Evolutionary conservation across 2,797 vertebrate genomes (phyloP), one percentile per base, ranked within the genome.

Genomic region (Pteropus rufus): DNA sequence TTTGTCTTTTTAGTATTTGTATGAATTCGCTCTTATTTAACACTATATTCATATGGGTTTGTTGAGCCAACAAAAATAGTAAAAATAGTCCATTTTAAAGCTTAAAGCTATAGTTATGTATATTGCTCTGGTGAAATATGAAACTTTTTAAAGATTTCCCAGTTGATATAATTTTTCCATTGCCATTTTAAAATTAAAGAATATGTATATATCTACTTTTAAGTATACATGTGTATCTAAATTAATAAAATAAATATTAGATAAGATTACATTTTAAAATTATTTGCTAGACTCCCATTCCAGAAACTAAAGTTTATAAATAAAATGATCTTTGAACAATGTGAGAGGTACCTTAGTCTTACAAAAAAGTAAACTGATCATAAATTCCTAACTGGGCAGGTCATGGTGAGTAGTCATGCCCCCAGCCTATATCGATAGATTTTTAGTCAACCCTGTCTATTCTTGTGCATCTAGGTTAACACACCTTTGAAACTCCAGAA

Each of bases 201-300:
- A 54, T 79, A 16, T 52, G 1, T 85, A 3, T 90, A 52, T 69
- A 36, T 73, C 31, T 76, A 88, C 52, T 90, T 93, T 83, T 81
- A 94, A 88, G 10, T 72, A 89, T 56, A 26, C 36, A 29, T 79
- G 15, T 87, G 12, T 92, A 23, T 83, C 67, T 83, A 62, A 76
- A 39, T 94, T 49, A 77, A 23, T 88, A 52, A 84, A 23, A 39
- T 41, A 89, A 75, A 62, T 85, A 84, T 79, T 69, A 83, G 14
- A 80, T 67, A 80, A 89, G 52, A 70, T 84, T 94, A 87, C 46
- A 54, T 92, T 92, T 96, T 93, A 34, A 92, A 97, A 65, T 92
- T 69, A 77, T 8, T 70, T 94, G 12, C 34, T 87, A 41, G 67
- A 65, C 29, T 91, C 23, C 36, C 93, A 7, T 85, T 44, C n/a